These are phyloP conservation scores for Heteropelma amictum DNA, from an alignment of 2,888 invertebrate genomes.

Conservation along the genomic window DNA sequence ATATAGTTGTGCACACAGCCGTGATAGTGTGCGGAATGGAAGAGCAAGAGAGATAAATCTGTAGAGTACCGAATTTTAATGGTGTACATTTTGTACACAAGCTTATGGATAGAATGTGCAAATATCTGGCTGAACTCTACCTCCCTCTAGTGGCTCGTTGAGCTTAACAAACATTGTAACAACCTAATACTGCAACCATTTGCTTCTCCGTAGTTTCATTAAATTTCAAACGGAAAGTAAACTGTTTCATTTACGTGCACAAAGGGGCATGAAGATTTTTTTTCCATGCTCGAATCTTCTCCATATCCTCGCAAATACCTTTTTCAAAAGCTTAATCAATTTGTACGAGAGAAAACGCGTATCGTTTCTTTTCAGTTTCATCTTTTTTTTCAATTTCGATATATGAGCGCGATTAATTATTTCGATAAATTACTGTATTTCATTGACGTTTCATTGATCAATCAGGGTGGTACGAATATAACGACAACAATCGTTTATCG, in stretches of 20 bases:
- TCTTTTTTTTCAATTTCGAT: too few relatives aligned
- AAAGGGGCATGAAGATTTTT: too few relatives aligned
- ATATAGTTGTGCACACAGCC: conserved; percentile 10
- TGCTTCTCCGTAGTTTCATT: conserved; percentile 21
- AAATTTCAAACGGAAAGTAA: conserved; percentile 9
- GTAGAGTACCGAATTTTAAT: conserved; percentile 56
- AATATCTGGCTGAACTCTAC: not conserved
- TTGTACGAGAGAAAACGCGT: too few relatives aligned
- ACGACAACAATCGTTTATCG: too few relatives aligned
- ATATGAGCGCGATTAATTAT: too few relatives aligned
- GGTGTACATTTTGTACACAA: conserved; percentile 18
- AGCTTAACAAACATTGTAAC: conserved; percentile 33
- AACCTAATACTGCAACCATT: conserved; percentile 34
- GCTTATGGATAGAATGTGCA: not conserved
- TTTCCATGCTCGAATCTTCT: too few relatives aligned
- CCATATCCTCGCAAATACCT: too few relatives aligned
- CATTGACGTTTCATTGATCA: too few relatives aligned
- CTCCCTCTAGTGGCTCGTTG: conserved; percentile 1
- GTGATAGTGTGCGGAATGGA: not conserved
- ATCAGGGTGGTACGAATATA: too few relatives aligned
- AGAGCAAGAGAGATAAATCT: conserved; percentile 13
- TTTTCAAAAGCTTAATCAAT: too few relatives aligned
- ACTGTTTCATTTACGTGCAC: not conserved
- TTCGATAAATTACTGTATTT: too few relatives aligned
- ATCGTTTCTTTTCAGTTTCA: too few relatives aligned